Evolutionary conservation across 2,113 vertebrate genomes (phyloP), one percentile per base, ranked within the genome.

Genomic region (Sus scrofa): DNA sequence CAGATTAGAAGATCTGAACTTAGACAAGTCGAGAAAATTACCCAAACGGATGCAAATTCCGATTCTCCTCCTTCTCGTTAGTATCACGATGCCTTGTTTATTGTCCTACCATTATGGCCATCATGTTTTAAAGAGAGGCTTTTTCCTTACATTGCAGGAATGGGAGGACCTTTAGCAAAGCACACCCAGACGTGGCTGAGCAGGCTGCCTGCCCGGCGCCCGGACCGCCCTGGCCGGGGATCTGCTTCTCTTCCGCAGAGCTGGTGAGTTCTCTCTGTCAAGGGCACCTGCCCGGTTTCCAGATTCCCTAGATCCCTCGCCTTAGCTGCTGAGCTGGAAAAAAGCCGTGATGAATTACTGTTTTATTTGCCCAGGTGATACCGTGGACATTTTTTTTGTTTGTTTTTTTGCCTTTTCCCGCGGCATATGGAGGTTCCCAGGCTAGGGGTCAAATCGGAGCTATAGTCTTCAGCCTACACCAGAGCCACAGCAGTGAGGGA

Each of bases 1-100:
- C 71, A 97, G 94, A 97, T 97, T 88, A 82, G 91, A 97, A 94
- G 79, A 60, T n/a, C 1, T 67, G 92, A 85, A 65, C 94, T 83
- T 34, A 22, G 60, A 86, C 32, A 65, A 85, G 52, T 71, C 89
- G 15, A 68, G 73, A 96, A 84, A 95, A 74, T 92, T 11, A 93
- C 77, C 34, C 62, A 34, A 50, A 63, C 11, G 58, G 82, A 30
- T 22, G n/a, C 52, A 26, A 58, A 63, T 74, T 77, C 89, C 83
- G 70, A 1, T 11, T 87, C 73, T 50, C 91, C 32, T 52, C 34
- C 79, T n/a, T 75, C 24, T 39, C 58, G 6, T 39, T 50, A 67
- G 12, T 12, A 63, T 32, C 30, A 19, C 0, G 2, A 63, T 32
- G 68, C 34, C 71, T 77, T 63, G 15, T 27, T 92, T 70, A 39